phyloP scores from a whole-genome alignment of 2,113 vertebrate species.

The Muntiacus muntjak region DNA sequence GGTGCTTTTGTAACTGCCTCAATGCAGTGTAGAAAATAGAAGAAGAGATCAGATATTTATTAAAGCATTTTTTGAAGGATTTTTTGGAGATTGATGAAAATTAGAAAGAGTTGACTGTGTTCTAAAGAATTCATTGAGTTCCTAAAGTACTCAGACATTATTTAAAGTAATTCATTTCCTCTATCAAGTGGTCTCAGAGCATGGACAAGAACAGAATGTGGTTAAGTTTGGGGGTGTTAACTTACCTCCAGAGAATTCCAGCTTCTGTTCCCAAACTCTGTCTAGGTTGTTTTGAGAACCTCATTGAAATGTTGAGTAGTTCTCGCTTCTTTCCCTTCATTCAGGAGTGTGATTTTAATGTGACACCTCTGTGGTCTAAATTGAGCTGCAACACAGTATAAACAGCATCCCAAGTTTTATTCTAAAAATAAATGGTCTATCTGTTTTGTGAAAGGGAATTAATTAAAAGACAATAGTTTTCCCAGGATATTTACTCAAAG shows the following conservation, averaged over 20 bases:
- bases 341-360: background rate
- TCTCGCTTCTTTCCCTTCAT: background rate
- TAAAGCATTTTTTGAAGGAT: background rate
- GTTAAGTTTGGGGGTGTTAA: background rate
- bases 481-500: background rate
- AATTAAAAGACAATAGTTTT: constrained; percentile 11
- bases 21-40: background rate
- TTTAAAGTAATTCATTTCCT: background rate
- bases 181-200: background rate
- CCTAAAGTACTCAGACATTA: background rate
- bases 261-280: background rate
- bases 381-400: background rate
- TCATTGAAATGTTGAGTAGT: background rate
- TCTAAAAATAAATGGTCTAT: background rate
- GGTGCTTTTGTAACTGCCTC: background rate
- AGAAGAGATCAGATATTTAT: background rate
- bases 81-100: background rate
- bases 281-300: background rate
- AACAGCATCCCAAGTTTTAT: background rate
- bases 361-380: background rate
- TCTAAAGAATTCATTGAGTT: background rate
- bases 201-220: background rate
- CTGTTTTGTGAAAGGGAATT: background rate
- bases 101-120: background rate
- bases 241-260: background rate